A percentile compares a stretch with the other conserved stretches of the same genome.
Evolutionary conservation across 2,113 vertebrate genomes (phyloP).

Genomic region (Thermophis baileyi): DNA sequence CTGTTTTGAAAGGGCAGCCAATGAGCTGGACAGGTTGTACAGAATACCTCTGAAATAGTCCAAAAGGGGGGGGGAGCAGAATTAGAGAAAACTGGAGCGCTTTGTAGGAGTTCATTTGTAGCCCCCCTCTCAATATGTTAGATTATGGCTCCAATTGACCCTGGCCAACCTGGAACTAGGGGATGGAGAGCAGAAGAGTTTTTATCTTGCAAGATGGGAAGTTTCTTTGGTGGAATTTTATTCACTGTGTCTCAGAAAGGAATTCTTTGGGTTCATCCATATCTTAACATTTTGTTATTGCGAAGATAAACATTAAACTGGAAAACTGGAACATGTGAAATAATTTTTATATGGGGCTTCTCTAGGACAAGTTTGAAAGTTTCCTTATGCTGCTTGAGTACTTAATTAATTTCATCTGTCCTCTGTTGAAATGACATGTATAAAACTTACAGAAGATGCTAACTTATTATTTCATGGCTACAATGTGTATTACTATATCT

Average conservation of each 20-base stretch:
- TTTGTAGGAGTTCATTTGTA: not conserved
- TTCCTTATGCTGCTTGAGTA: not conserved
- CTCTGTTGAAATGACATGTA: not conserved
- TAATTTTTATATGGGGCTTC: not conserved
- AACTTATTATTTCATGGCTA: not conserved
- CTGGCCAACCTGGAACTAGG: not conserved
- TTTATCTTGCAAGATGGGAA: not conserved
- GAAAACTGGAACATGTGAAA: not conserved
- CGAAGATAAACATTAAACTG: not conserved
- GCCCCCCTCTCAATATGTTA: not conserved
- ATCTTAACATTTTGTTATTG: not conserved
- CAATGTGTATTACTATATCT: not conserved
- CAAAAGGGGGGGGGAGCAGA: not conserved
- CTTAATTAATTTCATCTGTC: not conserved
- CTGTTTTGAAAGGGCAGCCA: not conserved
- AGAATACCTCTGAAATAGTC: not conserved
- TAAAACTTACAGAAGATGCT: not conserved
- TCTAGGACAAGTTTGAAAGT: not conserved
- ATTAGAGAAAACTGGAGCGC: not conserved
- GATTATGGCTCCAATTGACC: not conserved
- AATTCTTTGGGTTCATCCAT: not conserved
- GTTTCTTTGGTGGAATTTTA: not conserved
- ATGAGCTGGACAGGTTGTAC: not conserved
- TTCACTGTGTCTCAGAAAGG: not conserved
- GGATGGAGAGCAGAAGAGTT: not conserved